Conservation (phyloP, 2,888 invertebrate species). For the Alviniconcha strummeri region DNA sequence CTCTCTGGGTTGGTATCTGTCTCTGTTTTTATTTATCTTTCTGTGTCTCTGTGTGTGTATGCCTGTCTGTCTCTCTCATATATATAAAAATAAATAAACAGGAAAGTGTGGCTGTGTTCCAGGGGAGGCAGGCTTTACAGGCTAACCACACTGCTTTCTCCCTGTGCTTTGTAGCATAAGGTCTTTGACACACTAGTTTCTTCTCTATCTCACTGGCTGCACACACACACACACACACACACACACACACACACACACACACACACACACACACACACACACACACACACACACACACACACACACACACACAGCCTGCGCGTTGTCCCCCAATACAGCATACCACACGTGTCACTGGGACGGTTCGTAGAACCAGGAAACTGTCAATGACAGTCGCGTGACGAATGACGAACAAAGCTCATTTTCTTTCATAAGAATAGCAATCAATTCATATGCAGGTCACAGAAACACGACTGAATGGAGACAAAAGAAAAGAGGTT, state of each 20-base stretch:
- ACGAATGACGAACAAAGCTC: no score
- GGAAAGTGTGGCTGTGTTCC: neutral
- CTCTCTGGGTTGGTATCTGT: neutral
- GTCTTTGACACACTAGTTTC: no score
- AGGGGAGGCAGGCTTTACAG: neutral
- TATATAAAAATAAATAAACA: neutral
- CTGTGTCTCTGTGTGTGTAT: neutral
- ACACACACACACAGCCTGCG: neutral
- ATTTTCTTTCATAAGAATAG: no score
- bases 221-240: constrained; percentile 1
- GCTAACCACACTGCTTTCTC: no score
- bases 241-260: constrained; percentile 1
- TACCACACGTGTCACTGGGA: no score
- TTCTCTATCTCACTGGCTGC: neutral
- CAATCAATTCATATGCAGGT: no score
- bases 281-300: constrained; percentile 1
- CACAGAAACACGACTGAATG: no score
- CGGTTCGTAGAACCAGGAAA: no score
- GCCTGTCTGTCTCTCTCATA: neutral
- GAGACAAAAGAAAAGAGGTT: no score
- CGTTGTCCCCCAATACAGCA: neutral
- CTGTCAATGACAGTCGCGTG: no score
- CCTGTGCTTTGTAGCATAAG: no score
- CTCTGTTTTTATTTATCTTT: neutral
- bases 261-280: constrained; percentile 1